Conservation (phyloP, 2,888 invertebrate species). For the Osedax fenrisi region DNA sequence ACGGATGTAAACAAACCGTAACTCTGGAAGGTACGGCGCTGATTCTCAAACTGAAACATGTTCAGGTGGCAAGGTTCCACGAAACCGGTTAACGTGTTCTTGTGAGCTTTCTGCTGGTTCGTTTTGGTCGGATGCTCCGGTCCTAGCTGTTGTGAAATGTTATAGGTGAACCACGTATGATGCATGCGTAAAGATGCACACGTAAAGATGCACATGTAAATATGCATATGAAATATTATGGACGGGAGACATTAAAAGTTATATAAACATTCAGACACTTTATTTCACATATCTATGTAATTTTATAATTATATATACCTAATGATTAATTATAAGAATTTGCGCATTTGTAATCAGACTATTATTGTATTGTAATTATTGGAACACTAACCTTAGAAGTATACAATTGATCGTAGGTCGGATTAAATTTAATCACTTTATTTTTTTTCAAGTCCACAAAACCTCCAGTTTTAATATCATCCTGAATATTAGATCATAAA, state of each 20-base stretch:
- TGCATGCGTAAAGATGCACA: too few relatives aligned
- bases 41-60: slow-evolving; percentile 92
- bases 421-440: slow-evolving; percentile 76
- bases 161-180: too few relatives aligned
- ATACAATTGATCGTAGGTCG: slow-evolving; percentile 84
- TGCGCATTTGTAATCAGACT: not conserved
- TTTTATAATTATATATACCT: not conserved
- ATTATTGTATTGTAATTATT: too few relatives aligned
- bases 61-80: slow-evolving; percentile 88
- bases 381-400: slow-evolving; percentile 63
- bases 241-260: too few relatives aligned
- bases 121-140: slow-evolving; percentile 86
- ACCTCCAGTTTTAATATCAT: slow-evolving; percentile 60
- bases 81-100: slow-evolving; percentile 83
- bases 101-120: slow-evolving; percentile 70
- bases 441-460: slow-evolving; percentile 64
- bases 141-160: slow-evolving; percentile 55
- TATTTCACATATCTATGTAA: not conserved
- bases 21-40: slow-evolving; percentile 78
- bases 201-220: too few relatives aligned
- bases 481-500: slow-evolving; percentile 52
- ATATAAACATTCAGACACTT: too few relatives aligned
- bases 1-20: slow-evolving; percentile 66
- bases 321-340: not conserved
- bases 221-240: too few relatives aligned